Evolutionary conservation across 2,113 vertebrate genomes (phyloP), one percentile per base, ranked within the genome.

Genomic region (Channa argus): DNA sequence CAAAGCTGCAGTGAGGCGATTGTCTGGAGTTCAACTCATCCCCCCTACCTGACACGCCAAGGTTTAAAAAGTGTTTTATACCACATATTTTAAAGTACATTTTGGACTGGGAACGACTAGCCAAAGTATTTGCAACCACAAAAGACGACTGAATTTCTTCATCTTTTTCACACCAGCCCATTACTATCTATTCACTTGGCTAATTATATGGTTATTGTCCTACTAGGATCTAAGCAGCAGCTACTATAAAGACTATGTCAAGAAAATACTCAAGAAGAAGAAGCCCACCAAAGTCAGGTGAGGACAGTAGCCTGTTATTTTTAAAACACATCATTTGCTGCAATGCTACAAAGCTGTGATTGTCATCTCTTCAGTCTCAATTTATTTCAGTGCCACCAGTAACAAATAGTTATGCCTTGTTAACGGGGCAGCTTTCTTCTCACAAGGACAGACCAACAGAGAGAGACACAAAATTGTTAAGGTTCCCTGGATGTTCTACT

Each of bases 241-340:
- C 63, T 96, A 95, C 72, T 96, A 95, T 43, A 89, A 88, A 83
- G 92, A 94, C 43, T 98, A 98, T 72, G 94, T 98, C 24, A 96
- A 94, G 88, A 88, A 86, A 0, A 46, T 96, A n/a, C 92, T 98
- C n/a, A 91, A 88, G 79, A 94, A 89, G 88, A 93, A 89, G 89
- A 93, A 88, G 53, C n/a, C 83, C 5, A 55, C 8, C 41, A 14
- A 83, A 90, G 84, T 72, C 86, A 71, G 92, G 93, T 86, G 83
- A 93, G 94, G 92, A 33, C n/a, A 44, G 9, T 1, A 12, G 6
- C 2, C 10, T 24, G 3, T 67, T 7, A 53, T 43, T 3, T 33
- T 1, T 24, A 24, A 24, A 24, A 24, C 24, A 24, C 24, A 24
- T 24, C 24, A 63, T 63, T 63, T 66, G 5, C 41, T 59, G 47